phyloP scores from a whole-genome alignment of 2,888 invertebrate genomes.

The Alloplasta piceator region DNA sequence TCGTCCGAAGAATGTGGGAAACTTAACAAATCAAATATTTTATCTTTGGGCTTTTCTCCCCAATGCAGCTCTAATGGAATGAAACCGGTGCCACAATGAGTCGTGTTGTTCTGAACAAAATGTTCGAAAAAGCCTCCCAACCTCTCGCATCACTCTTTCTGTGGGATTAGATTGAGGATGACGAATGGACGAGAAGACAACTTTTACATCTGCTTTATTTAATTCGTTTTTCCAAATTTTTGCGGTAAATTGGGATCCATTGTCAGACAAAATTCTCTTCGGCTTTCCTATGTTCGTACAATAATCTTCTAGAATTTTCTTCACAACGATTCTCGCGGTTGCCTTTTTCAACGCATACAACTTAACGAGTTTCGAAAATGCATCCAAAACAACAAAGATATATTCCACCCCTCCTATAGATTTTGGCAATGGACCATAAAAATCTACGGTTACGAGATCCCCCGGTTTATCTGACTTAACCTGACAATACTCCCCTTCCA shows the following conservation, averaged over 20 bases:
- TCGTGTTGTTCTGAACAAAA: too few species aligned
- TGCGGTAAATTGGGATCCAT: constrained; percentile 70
- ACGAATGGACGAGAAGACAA: too few species aligned
- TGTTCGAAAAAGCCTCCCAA: too few species aligned
- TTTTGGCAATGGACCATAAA: too few species aligned
- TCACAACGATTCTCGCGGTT: constrained; percentile 55
- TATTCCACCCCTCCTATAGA: constrained; percentile 27
- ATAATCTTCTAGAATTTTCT: constrained; percentile 24
- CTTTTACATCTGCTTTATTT: constrained; percentile 2
- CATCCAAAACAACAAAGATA: constrained; percentile 41
- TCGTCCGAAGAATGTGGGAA: background rate
- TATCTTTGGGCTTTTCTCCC: background rate
- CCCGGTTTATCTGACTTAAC: too few species aligned
- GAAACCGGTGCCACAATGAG: constrained; percentile 20
- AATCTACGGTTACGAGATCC: too few species aligned
- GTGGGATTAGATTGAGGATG: too few species aligned
- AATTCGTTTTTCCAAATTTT: constrained; percentile 59
- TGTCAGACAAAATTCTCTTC: constrained; percentile 71
- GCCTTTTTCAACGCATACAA: constrained; percentile 67
- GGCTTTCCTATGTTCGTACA: too few species aligned
- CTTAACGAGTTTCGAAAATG: constrained; percentile 3
- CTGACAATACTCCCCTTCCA: too few species aligned
- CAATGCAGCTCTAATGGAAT: constrained; percentile 2
- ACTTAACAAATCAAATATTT: background rate
- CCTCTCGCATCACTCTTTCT: too few species aligned